Evolutionary conservation across 2,888 invertebrate species (phyloP).

Genomic region (Pollenia griseotomentosa): DNA sequence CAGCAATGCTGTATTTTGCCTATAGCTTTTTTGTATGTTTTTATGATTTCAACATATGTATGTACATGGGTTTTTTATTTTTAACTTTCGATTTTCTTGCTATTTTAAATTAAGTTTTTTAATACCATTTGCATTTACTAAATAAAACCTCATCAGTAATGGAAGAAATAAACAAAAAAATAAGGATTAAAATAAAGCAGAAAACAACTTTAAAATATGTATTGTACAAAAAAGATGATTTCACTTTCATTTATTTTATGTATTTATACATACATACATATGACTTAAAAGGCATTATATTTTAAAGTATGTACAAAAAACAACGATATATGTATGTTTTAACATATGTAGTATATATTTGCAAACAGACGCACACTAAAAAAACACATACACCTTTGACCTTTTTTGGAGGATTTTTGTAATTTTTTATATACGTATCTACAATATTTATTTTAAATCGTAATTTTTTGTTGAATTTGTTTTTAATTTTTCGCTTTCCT

Average conservation of each 20-base stretch:
- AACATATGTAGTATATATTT: not conserved
- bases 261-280: slow-evolving; percentile 17
- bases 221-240: slow-evolving; percentile 34
- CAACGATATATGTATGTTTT: not conserved
- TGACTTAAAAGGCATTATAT: slow-evolving; percentile 30
- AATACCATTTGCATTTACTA: slow-evolving; percentile 12
- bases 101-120: slow-evolving; percentile 32
- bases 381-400: slow-evolving; percentile 49
- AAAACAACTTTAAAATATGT: not conserved
- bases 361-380: not conserved
- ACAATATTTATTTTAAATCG: not conserved
- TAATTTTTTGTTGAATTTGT: not conserved
- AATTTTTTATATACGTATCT: not conserved
- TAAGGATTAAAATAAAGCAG: not conserved
- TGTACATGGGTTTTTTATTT: not conserved
- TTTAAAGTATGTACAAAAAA: not conserved
- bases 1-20: slow-evolving; percentile 47
- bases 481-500: not conserved
- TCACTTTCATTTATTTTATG: slow-evolving; percentile 65
- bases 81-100: slow-evolving; percentile 52
- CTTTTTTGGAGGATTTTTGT: slow-evolving; percentile 34
- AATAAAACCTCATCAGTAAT: not conserved
- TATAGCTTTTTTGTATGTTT: not conserved
- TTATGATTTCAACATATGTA: slow-evolving; percentile 20
- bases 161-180: not conserved